Conservation (phyloP, 2,888 invertebrate genomes). For the Scaptomyza polygonia region DNA sequence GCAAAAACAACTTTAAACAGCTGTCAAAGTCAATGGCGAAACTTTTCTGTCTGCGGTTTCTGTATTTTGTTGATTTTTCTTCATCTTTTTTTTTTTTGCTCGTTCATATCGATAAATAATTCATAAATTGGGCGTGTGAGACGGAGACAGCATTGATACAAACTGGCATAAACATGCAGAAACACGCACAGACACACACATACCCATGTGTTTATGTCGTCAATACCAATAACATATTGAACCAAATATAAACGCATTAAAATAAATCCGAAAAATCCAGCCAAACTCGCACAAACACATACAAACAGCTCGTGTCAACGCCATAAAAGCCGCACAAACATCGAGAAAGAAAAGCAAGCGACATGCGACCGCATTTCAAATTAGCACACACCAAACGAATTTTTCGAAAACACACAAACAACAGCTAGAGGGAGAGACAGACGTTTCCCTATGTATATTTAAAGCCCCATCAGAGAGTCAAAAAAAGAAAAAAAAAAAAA, state of each 20-base stretch:
- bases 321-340: constrained; percentile 35
- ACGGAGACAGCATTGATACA: neutral
- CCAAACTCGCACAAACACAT: constrained; percentile 18
- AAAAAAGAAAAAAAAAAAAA: constrained; percentile 52
- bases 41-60: constrained; percentile 39
- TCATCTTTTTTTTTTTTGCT: constrained; percentile 30
- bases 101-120: constrained; percentile 67
- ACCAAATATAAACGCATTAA: constrained; percentile 68
- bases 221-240: constrained; percentile 61
- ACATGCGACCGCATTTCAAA: constrained; percentile 72
- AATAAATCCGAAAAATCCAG: constrained; percentile 69
- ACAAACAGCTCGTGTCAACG: constrained; percentile 28
- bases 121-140: constrained; percentile 58
- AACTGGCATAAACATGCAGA: constrained; percentile 3
- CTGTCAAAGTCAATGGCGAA: constrained; percentile 58
- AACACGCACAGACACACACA: constrained; percentile 9
- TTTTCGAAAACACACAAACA: constrained; percentile 18
- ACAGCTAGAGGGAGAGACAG: neutral
- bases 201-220: constrained; percentile 26
- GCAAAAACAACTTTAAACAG: constrained; percentile 47
- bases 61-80: constrained; percentile 12
- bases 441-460: constrained; percentile 35
- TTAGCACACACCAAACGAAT: constrained; percentile 62
- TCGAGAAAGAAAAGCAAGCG: constrained; percentile 31
- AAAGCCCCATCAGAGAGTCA: constrained; percentile 25